phyloP scores from a whole-genome alignment of 2,888 invertebrate species.

The Gymnoscelis rufifasciata region DNA sequence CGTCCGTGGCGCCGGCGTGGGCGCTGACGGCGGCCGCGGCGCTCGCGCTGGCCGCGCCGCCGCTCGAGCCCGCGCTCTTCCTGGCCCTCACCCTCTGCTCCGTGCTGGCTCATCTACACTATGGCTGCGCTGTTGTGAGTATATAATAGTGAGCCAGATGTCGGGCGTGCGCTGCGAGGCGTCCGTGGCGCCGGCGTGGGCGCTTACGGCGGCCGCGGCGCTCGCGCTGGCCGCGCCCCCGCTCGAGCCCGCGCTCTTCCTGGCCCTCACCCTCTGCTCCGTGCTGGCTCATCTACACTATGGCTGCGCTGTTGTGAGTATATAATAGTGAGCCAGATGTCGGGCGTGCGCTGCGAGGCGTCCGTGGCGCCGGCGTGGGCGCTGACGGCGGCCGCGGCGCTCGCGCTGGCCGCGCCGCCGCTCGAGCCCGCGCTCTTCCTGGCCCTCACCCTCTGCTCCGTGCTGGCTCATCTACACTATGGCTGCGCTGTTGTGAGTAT shows the following conservation, averaged over 20 bases:
- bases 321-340: slow-evolving; percentile 99
- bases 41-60: slow-evolving; percentile 56
- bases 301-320: neutral
- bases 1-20: slow-evolving; percentile 87
- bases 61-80: slow-evolving; percentile 84
- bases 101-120: slow-evolving; percentile 91
- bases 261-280: too few species aligned
- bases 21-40: slow-evolving; percentile 79
- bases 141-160: neutral
- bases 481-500: too few species aligned
- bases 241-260: too few species aligned
- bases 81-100: slow-evolving; percentile 83
- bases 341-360: slow-evolving; percentile 90
- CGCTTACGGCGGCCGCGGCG: too few species aligned
- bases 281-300: too few species aligned
- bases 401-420: slow-evolving; percentile 60
- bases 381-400: slow-evolving; percentile 73
- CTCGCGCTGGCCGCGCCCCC: too few species aligned
- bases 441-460: slow-evolving; percentile 83
- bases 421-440: slow-evolving; percentile 85
- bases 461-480: slow-evolving; percentile 91
- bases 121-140: slow-evolving; percentile 90
- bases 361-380: slow-evolving; percentile 89
- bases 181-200: too few species aligned
- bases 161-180: too few species aligned